These are phyloP conservation scores for Redunca redunca DNA, from an alignment of 2,113 vertebrate genomes.

Conservation along the genomic window DNA sequence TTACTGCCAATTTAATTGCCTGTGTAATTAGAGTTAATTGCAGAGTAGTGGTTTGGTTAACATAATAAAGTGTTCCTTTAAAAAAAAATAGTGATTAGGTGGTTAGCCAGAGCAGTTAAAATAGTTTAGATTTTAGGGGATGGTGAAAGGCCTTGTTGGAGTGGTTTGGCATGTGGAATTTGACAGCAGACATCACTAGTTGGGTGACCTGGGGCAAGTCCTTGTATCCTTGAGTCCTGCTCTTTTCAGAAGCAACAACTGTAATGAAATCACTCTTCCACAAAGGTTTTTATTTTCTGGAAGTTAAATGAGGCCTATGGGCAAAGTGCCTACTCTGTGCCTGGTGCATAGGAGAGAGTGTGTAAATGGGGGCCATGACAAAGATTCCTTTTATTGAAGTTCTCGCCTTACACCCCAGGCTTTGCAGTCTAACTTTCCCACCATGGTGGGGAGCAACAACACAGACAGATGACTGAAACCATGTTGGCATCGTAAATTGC, in stretches of 20 bases:
- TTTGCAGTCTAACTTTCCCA: background rate
- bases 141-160: background rate
- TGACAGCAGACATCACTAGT: background rate
- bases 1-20: constrained; percentile 77
- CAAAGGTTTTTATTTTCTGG: background rate
- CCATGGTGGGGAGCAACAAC: fast-evolving
- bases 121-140: background rate
- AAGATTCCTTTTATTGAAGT: background rate
- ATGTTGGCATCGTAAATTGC: fast-evolving
- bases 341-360: background rate
- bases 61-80: constrained; percentile 48
- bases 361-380: fast-evolving
- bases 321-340: background rate
- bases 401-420: fast-evolving
- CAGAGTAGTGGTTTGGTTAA: constrained; percentile 72
- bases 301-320: background rate
- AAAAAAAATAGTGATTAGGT: constrained; percentile 20
- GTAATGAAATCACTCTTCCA: background rate
- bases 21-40: constrained; percentile 81
- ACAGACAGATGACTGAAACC: fast-evolving
- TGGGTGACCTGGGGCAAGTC: no score
- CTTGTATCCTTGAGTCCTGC: no score
- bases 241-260: background rate
- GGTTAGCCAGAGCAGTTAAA: constrained; percentile 17
- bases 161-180: background rate